These are phyloP conservation scores for Fistularia commersonii DNA, from an alignment of 2,797 vertebrate species.

Conservation along the genomic window DNA sequence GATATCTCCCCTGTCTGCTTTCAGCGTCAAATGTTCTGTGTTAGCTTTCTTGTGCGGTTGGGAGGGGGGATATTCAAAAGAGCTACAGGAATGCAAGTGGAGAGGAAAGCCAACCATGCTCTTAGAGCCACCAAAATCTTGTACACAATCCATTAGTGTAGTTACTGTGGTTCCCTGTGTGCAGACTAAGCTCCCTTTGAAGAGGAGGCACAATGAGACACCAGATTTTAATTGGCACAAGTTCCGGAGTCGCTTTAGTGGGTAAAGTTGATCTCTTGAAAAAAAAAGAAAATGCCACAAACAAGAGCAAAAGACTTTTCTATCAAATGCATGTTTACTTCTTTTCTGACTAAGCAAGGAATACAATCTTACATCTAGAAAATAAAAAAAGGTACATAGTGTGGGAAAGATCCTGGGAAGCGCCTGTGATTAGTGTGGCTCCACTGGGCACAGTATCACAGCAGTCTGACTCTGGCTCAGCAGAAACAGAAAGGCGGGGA, in stretches of 20 bases:
- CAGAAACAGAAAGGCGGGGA: constrained; percentile 23
- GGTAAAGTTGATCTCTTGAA: not conserved
- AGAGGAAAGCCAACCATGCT: constrained; percentile 68
- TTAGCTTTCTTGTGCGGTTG: constrained; percentile 66
- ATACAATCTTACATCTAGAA: constrained; percentile 38
- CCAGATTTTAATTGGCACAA: constrained; percentile 37
- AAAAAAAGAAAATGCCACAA: not conserved
- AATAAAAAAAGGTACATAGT: constrained; percentile 14
- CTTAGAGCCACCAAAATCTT: constrained; percentile 51
- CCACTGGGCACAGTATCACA: constrained; percentile 62
- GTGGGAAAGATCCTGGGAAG: constrained; percentile 60
- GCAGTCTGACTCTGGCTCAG: constrained; percentile 41
- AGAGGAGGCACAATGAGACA: constrained; percentile 32
- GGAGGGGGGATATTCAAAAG: constrained; percentile 29
- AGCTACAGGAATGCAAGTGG: constrained; percentile 51
- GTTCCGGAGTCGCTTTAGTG: constrained; percentile 5
- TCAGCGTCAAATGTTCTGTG: constrained; percentile 4
- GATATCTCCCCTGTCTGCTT: constrained; percentile 19
- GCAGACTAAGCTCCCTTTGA: constrained; percentile 33
- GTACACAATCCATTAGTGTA: constrained; percentile 38
- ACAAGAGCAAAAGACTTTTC: constrained; percentile 3
- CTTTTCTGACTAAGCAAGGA: constrained; percentile 17
- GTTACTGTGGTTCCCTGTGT: constrained; percentile 35
- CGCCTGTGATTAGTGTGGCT: constrained; percentile 68
- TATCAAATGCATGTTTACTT: constrained; percentile 7